Percentiles rank a stretch among this genome's conserved stretches.
Conservation (phyloP, 2,797 vertebrate genomes). For the Rhynchonycteris naso region DNA sequence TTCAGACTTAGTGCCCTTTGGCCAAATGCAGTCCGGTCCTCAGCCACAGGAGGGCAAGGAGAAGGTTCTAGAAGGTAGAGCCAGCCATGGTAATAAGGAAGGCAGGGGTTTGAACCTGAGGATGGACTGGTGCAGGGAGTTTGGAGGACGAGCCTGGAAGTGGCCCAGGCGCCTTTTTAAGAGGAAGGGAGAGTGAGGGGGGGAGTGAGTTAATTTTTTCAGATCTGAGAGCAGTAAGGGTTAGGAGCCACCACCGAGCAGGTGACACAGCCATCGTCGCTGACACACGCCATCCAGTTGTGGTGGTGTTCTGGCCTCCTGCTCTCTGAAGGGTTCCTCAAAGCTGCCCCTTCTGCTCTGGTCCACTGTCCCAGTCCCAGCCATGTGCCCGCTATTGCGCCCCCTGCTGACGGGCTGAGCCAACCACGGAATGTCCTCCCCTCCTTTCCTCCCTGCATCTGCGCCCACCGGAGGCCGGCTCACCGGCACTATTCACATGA, state of each 20-base stretch:
- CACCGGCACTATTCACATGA: not conserved
- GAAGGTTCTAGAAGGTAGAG: not conserved
- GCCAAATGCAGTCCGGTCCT: fast-evolving
- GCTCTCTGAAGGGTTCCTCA: fast-evolving
- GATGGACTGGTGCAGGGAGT: too few relatives aligned
- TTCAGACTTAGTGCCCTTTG: not conserved
- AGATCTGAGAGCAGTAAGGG: not conserved
- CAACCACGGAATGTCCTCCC: too few relatives aligned
- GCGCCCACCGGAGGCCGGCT: not conserved
- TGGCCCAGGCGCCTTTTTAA: too few relatives aligned
- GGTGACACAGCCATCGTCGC: not conserved
- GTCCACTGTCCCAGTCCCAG: fast-evolving
- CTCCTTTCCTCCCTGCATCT: not conserved
- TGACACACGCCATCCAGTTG: fast-evolving
- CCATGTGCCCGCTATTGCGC: not conserved
- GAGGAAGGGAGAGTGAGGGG: not conserved
- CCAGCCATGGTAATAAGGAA: too few relatives aligned
- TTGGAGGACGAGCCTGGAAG: not conserved
- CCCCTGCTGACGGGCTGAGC: not conserved
- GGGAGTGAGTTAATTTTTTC: not conserved
- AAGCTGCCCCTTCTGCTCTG: not conserved
- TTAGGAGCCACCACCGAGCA: not conserved
- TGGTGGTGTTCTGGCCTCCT: fast-evolving
- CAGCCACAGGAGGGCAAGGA: not conserved
- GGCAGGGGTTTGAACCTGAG: not conserved